These are phyloP conservation scores for Lophotriccus pileatus DNA, from an alignment of 2,797 vertebrate species.

Conservation along the genomic window DNA sequence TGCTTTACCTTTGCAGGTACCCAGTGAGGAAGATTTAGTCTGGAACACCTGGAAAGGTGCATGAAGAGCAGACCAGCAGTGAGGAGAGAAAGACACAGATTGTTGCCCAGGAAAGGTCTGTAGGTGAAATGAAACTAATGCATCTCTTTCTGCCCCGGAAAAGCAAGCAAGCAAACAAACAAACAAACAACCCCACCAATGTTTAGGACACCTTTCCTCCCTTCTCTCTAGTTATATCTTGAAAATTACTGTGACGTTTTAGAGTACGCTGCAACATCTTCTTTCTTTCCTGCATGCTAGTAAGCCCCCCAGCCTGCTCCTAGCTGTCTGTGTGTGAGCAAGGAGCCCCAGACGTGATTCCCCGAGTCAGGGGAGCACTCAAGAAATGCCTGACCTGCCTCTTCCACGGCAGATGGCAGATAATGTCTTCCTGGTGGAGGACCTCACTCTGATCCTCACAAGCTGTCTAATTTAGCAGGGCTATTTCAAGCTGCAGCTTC, in stretches of 20 bases:
- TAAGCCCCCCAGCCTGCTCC: background rate
- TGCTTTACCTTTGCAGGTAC: background rate
- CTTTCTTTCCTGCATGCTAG: background rate
- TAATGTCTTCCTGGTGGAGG: background rate
- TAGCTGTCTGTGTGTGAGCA: background rate
- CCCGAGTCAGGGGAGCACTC: background rate
- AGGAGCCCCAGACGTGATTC: background rate
- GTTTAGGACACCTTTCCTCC: background rate
- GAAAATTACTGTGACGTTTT: background rate
- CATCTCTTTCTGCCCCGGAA: background rate
- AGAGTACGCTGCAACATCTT: background rate
- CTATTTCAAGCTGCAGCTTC: background rate
- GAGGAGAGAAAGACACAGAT: accelerated
- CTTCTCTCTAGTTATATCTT: background rate
- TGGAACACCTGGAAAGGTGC: background rate
- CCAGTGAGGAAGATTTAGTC: background rate
- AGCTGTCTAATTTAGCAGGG: background rate
- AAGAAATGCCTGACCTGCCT: background rate
- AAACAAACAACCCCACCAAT: no score
- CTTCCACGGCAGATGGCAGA: background rate
- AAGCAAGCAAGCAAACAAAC: no score
- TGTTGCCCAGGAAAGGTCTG: background rate
- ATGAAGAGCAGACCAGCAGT: background rate
- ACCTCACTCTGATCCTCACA: background rate
- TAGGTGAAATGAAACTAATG: background rate